phyloP scores from a whole-genome alignment of 2,888 invertebrate genomes.

The Junonia oenone region DNA sequence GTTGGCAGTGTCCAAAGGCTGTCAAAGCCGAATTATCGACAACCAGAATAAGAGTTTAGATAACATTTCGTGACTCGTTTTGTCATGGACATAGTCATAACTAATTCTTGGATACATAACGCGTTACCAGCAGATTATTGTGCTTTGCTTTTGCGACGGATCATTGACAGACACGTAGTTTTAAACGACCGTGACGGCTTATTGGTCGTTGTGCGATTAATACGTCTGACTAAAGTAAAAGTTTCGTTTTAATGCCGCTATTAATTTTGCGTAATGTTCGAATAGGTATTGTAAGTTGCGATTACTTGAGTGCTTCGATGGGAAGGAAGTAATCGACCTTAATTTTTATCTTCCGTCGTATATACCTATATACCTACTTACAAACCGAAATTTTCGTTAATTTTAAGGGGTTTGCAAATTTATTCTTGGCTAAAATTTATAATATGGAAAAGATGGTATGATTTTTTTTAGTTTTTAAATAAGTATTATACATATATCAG shows the following conservation, averaged over 20 bases:
- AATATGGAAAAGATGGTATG: too few species aligned
- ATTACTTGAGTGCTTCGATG: background rate
- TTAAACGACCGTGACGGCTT: background rate
- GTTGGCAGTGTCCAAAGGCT: background rate
- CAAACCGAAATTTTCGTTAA: too few species aligned
- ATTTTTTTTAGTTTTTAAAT: too few species aligned
- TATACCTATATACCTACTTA: too few species aligned
- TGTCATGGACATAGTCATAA: constrained; percentile 26
- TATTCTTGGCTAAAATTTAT: too few species aligned
- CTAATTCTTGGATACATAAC: constrained; percentile 20
- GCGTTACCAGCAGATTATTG: constrained; percentile 4
- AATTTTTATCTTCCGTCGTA: background rate
- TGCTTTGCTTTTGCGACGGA: constrained; percentile 1
- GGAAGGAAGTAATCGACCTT: background rate
- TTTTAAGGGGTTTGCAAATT: too few species aligned
- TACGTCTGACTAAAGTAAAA: background rate
- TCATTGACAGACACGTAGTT: constrained; percentile 12
- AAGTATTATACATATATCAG: too few species aligned
- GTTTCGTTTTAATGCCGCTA: background rate
- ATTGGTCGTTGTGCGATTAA: background rate
- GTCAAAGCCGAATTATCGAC: background rate
- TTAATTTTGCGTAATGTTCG: background rate
- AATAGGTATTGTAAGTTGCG: background rate
- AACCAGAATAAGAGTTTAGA: background rate
- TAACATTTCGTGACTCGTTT: constrained; percentile 24